Evolutionary conservation across 92 coral and sea anemone species (phyloP).

Genomic region (Porites lobata): DNA sequence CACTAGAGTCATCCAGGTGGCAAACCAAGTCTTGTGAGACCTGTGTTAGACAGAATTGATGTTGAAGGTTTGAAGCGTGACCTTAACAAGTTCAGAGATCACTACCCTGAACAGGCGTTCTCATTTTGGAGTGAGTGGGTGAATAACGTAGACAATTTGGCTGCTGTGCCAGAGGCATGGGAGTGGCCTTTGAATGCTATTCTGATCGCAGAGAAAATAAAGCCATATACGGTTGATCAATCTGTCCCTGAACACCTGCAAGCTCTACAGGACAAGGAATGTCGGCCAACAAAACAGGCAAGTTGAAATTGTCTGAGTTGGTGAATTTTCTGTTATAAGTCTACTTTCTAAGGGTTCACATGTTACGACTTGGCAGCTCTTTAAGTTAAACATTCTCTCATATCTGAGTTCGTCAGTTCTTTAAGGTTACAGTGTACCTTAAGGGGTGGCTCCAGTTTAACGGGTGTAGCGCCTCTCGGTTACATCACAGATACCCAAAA

Average conservation of each 20-base stretch:
- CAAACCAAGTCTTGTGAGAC: constrained; percentile 25
- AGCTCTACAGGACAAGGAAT: constrained; percentile 45
- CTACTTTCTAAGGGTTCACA: no score
- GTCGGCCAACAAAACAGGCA: constrained; percentile 25
- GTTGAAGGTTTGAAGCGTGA: constrained; percentile 35
- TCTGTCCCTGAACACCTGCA: constrained; percentile 36
- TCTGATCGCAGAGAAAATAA: constrained; percentile 19
- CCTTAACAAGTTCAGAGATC: constrained; percentile 39
- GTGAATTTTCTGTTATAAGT: background rate
- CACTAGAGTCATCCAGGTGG: constrained; percentile 25
- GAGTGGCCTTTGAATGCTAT: constrained; percentile 46
- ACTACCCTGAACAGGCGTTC: constrained; percentile 39
- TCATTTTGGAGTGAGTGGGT: constrained; percentile 39
- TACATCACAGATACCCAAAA: constrained; percentile 17
- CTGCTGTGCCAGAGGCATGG: constrained; percentile 31
- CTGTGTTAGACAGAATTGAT: constrained; percentile 25
- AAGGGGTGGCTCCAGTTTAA: constrained; percentile 15
- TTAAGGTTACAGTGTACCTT: constrained; percentile 31
- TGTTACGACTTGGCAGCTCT: no score
- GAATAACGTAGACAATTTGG: constrained; percentile 4
- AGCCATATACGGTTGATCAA: constrained; percentile 13
- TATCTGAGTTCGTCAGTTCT: no score
- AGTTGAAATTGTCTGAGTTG: background rate
- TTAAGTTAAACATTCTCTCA: no score
- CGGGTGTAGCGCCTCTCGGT: constrained; percentile 12